Percentiles rank a stretch among this genome's conserved stretches.
Evolutionary conservation across 30 jellyfish, hydroid and myxozoan genomes (phyloP).

Genomic region (Euphysa ruthae): DNA sequence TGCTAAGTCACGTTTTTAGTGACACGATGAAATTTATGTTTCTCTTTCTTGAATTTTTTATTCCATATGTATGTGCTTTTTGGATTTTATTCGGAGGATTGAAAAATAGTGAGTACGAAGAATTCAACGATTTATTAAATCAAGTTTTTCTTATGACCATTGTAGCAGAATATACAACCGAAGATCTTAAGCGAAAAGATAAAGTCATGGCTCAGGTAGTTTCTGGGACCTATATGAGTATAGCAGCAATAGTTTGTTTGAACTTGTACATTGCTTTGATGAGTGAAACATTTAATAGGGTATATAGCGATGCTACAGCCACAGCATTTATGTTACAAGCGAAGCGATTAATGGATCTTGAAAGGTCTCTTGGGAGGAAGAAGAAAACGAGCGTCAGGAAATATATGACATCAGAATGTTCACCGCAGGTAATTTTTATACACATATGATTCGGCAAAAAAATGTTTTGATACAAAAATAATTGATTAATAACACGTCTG

Average conservation of each 20-base stretch:
- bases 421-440: conserved; percentile 98
- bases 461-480: neutral
- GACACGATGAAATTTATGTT: conserved; percentile 89
- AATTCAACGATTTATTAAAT: conserved; percentile 81
- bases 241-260: conserved; percentile 83
- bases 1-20: conserved; percentile 82
- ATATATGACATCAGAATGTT: conserved; percentile 79
- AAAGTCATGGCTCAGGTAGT: conserved; percentile 91
- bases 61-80: conserved; percentile 96
- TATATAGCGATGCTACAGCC: conserved; percentile 91
- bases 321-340: conserved; percentile 98
- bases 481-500: neutral
- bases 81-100: conserved; percentile 98
- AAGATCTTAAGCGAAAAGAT: conserved; percentile 51
- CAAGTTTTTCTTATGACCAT: conserved; percentile 91
- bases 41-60: conserved; percentile 83
- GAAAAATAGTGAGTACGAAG: conserved; percentile 60
- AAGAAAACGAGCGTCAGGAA: conserved; percentile 54
- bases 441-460: no score
- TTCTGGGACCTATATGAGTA: conserved; percentile 85
- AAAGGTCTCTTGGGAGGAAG: conserved; percentile 73
- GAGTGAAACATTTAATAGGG: conserved; percentile 90
- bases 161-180: conserved; percentile 87
- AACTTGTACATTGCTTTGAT: conserved; percentile 83
- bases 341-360: conserved; percentile 71